These are phyloP conservation scores for Pygoscelis adeliae DNA, from an alignment of 2,113 vertebrate genomes.

Conservation along the genomic window DNA sequence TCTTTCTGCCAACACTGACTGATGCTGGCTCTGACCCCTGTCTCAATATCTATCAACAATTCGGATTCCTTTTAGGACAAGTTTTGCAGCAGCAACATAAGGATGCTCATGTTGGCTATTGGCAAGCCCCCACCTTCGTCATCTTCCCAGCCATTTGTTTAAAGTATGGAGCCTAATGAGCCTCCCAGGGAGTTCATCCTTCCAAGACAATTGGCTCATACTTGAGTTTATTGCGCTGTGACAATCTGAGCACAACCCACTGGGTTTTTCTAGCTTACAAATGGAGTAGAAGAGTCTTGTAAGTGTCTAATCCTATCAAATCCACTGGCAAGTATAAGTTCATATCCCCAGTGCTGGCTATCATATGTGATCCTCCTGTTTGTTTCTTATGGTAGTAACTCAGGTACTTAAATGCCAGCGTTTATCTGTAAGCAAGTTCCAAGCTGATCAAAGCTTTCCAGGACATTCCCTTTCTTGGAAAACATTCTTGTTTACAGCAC, in stretches of 20 bases:
- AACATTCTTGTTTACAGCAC: not conserved
- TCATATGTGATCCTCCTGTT: not conserved
- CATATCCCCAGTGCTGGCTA: not conserved
- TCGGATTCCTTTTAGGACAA: not conserved
- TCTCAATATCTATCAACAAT: not conserved
- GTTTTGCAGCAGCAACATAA: not conserved
- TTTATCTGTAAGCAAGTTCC: not conserved
- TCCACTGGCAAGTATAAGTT: not conserved
- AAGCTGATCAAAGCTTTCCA: not conserved
- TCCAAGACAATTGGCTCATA: not conserved
- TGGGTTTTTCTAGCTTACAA: not conserved
- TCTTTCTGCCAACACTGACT: not conserved
- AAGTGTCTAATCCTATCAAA: not conserved
- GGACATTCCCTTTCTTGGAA: not conserved
- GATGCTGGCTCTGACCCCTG: not conserved
- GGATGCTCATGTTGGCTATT: not conserved
- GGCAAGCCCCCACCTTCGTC: not conserved
- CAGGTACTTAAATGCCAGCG: not conserved
- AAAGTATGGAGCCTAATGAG: not conserved
- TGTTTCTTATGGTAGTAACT: not conserved
- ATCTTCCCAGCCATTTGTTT: not conserved
- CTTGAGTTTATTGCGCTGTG: not conserved
- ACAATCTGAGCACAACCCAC: not conserved
- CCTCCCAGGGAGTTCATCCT: not conserved
- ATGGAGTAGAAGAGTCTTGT: not conserved